Conservation (phyloP, 2,113 vertebrate species). For the Pangasianodon gigas region DNA sequence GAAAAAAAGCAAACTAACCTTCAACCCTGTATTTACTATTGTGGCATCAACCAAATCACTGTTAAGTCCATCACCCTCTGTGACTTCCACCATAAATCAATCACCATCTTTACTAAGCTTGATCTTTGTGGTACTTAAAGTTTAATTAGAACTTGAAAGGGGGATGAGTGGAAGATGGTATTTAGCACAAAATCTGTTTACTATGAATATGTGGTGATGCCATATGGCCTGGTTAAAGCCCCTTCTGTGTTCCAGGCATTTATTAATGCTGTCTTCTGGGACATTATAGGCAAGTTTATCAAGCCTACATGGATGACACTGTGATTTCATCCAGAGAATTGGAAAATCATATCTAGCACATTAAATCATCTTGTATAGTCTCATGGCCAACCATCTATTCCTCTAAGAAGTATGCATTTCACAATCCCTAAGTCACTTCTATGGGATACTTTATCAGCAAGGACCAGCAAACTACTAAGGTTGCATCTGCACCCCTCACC, state of each 20-base stretch:
- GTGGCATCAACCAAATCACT: neutral
- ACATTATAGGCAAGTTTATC: neutral
- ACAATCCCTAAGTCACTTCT: neutral
- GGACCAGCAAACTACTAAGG: neutral
- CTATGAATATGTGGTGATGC: neutral
- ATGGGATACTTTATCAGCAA: neutral
- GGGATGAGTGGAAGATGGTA: neutral
- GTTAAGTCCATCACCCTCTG: neutral
- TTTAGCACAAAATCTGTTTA: neutral
- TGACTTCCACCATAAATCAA: neutral
- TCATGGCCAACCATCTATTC: neutral
- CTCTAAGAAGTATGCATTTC: neutral
- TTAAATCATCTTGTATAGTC: neutral
- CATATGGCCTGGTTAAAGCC: neutral
- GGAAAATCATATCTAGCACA: neutral
- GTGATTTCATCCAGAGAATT: neutral
- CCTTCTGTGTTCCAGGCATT: neutral
- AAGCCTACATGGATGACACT: neutral
- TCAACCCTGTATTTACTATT: neutral
- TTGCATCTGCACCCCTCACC: neutral
- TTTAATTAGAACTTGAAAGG: neutral
- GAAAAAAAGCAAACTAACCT: neutral
- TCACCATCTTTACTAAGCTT: neutral
- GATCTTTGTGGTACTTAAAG: neutral
- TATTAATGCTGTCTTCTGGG: neutral